Conservation (phyloP, 1,140 invertebrate genomes). For the Lepidurus apus region DNA sequence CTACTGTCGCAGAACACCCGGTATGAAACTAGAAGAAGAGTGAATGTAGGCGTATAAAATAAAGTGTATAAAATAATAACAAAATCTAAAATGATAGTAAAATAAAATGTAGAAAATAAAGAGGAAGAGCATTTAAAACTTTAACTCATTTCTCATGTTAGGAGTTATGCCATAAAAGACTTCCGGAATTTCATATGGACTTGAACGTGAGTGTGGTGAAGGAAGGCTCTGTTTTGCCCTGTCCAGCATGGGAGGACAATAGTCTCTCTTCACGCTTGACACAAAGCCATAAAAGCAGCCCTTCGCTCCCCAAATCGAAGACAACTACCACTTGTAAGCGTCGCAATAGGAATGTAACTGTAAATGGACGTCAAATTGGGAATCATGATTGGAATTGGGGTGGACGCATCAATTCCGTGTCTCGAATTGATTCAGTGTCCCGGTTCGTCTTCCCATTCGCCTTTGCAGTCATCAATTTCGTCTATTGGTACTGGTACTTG, state of each 20-base stretch:
- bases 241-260: background rate
- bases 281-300: background rate
- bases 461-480: conserved; percentile 68
- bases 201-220: conserved; percentile 14
- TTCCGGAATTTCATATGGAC: background rate
- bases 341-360: conserved; percentile 32
- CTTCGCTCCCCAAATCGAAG: background rate
- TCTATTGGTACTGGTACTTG: conserved; percentile 72
- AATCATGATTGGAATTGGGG: conserved; percentile 33
- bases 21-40: background rate
- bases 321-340: conserved; percentile 30
- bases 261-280: conserved; percentile 22
- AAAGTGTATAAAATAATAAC: no score
- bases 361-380: conserved; percentile 22
- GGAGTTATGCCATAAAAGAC: conserved; percentile 9
- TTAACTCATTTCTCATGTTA: background rate
- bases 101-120: background rate
- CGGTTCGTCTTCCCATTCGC: conserved; percentile 67
- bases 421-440: conserved; percentile 69
- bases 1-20: background rate
- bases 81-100: no score
- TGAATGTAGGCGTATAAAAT: no score
- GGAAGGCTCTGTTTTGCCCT: background rate
- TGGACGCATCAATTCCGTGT: conserved; percentile 60
- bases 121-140: background rate